Percentiles rank a stretch among this genome's conserved stretches.
Evolutionary conservation across 2,797 vertebrate genomes (phyloP).

Genomic region (Podargus strigoides): DNA sequence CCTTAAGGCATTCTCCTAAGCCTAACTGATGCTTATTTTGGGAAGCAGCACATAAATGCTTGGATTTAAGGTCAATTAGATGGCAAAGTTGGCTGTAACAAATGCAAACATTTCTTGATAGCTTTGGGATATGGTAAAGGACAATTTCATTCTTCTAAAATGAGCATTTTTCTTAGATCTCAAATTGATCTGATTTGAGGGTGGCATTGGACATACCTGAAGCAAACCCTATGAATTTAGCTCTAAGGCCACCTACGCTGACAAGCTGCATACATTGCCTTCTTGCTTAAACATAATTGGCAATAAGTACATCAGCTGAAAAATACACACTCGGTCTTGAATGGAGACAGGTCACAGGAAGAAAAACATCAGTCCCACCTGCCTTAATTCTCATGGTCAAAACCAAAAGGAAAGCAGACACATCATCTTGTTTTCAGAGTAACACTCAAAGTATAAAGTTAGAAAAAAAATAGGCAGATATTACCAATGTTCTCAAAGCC

Average conservation of each 20-base stretch:
- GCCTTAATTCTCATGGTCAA: not conserved
- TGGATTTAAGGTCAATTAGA: conserved; percentile 65
- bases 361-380: not conserved
- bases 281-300: not conserved
- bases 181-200: not conserved
- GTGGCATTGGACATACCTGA: not conserved
- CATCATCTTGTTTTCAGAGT: not conserved
- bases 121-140: conserved; percentile 8
- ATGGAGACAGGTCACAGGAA: not conserved
- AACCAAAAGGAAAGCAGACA: not conserved
- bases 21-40: conserved; percentile 60
- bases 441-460: not conserved
- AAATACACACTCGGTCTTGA: not conserved
- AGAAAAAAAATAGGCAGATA: not conserved
- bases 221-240: not conserved
- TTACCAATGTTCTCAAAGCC: not conserved
- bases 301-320: not conserved
- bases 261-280: not conserved
- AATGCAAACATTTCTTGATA: conserved; percentile 33
- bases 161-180: not conserved
- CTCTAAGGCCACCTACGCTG: not conserved
- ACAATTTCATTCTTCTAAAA: not conserved
- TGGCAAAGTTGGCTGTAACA: conserved; percentile 37
- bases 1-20: conserved; percentile 52
- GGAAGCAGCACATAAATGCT: conserved; percentile 58